Base-by-base conservation (phyloP, 2,113 vertebrate genomes). In the Vicugna pacos region DNA sequence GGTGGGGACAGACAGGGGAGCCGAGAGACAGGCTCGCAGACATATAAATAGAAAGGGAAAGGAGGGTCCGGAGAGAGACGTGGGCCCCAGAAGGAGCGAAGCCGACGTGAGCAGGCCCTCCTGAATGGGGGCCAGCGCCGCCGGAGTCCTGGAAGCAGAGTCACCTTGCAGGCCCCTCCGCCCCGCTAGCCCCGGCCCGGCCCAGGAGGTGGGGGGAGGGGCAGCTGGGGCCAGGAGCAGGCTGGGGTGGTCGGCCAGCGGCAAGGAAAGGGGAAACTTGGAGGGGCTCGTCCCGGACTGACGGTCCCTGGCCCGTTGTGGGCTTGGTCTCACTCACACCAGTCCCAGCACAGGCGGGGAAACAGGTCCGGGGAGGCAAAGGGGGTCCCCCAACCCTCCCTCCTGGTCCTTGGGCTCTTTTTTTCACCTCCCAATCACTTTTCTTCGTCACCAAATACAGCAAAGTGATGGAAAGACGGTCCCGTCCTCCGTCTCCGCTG, bases 281-380 rank as follows among this genome's bases (percentile, higher is more conserved):
- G 28, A 32, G 50, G 58, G 82, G 12, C 11, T 12, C 1, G 26
- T 35, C 54, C 75, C 19, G 19, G 22, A 8, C 2, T 0, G 6
- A 30, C 15, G 0, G 20, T 16, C 26, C 0, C 12, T 3, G 62
- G 20, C 30, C n/a, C 38, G 0, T 1, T 0, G 1, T 2, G 13
- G 65, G 50, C 83, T 32, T 20, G 82, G 83, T 17, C 52, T 82
- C 28, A 2, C 1, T 2, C 20, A 35, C 20, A 38, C 24, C 0
- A 2, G 15, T 8, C 35, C 17, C 52, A 10, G 38, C 64, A 1
- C n/a, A 52, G 42, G 0, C 0, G 46, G 79, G 72, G 62, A 92
- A 67, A 81, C 88, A 94, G 91, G 83, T 4, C 64, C 17, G 5
- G 42, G 13, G 77, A 46, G 26, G 4, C 1, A 9, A 35, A 14